Percentiles rank a stretch among this genome's conserved stretches.
phyloP scores from a whole-genome alignment of 2,888 invertebrate genomes.

The Acronicta psi region DNA sequence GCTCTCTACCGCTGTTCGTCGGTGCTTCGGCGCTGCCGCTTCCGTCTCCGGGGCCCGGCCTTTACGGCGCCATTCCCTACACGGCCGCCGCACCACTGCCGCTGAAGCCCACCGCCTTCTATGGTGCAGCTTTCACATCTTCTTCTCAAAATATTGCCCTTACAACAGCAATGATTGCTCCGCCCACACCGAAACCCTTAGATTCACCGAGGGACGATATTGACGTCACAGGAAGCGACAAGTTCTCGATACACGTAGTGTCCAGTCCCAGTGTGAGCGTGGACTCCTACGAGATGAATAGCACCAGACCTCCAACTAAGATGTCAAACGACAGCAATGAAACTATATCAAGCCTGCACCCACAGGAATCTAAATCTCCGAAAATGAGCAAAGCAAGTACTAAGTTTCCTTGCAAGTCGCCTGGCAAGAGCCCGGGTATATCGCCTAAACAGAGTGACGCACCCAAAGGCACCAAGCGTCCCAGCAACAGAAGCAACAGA shows the following conservation, averaged over 20 bases:
- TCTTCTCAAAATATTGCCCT: conserved; percentile 95
- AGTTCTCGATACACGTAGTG: conserved; percentile 75
- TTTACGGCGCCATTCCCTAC: conserved; percentile 90
- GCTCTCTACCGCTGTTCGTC: conserved; percentile 89
- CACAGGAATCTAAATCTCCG: conserved; percentile 76
- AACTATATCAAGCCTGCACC: conserved; percentile 67
- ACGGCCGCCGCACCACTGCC: conserved; percentile 86
- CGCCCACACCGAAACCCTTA: conserved; percentile 87
- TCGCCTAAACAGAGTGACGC: conserved; percentile 91
- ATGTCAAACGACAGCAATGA: conserved; percentile 79
- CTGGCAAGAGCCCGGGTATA: conserved; percentile 91
- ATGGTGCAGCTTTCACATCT: conserved; percentile 94
- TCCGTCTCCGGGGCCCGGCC: conserved; percentile 91
- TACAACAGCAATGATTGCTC: conserved; percentile 94
- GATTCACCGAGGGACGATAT: conserved; percentile 83
- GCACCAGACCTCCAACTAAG: conserved; percentile 74
- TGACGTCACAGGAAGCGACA: conserved; percentile 77
- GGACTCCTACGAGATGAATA: conserved; percentile 75
- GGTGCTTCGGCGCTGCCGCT: conserved; percentile 90
- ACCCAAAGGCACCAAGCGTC: conserved; percentile 75
- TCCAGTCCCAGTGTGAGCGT: conserved; percentile 80
- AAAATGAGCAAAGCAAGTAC: conserved; percentile 89
- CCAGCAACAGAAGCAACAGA: conserved; percentile 79
- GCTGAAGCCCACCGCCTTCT: conserved; percentile 84
- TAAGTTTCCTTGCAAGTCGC: conserved; percentile 91